These are phyloP conservation scores for Diarsia mendica DNA, from an alignment of 2,888 invertebrate species.

Conservation along the genomic window DNA sequence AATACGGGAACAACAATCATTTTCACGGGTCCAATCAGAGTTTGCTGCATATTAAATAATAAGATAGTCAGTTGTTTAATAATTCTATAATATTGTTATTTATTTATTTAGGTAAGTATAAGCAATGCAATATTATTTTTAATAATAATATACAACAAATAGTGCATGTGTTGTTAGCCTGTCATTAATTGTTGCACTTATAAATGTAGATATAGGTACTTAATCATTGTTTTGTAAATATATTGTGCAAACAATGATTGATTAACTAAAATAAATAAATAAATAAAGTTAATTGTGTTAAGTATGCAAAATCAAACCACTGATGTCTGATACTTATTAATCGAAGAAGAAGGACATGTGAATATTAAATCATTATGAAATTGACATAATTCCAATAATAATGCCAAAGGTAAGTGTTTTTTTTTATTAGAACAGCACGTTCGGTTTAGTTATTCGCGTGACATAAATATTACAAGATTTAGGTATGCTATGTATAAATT, in stretches of 20 bases:
- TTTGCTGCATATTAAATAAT: too few species aligned
- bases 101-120: too few species aligned
- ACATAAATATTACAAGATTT: background rate
- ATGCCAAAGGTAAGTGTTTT: background rate
- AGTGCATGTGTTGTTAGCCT: too few species aligned
- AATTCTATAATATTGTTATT: too few species aligned
- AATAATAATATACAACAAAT: too few species aligned
- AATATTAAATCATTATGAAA: conserved; percentile 2
- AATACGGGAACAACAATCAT: background rate
- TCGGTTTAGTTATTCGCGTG: background rate
- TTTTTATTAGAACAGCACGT: background rate
- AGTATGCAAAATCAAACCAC: background rate
- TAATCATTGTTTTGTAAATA: too few species aligned
- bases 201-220: too few species aligned
- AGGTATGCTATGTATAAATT: conserved; percentile 6
- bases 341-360: background rate
- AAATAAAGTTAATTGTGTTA: background rate
- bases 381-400: background rate
- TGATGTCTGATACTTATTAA: background rate
- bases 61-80: too few species aligned
- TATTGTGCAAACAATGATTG: too few species aligned
- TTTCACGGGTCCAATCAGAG: background rate
- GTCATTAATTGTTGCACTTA: too few species aligned
- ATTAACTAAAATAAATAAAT: too few species aligned
- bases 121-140: too few species aligned